Percentiles rank a stretch among this genome's conserved stretches.
Evolutionary conservation across 37 sponge, comb jelly and placozoan genomes (phyloP).

Genomic region (Crambe crambe): DNA sequence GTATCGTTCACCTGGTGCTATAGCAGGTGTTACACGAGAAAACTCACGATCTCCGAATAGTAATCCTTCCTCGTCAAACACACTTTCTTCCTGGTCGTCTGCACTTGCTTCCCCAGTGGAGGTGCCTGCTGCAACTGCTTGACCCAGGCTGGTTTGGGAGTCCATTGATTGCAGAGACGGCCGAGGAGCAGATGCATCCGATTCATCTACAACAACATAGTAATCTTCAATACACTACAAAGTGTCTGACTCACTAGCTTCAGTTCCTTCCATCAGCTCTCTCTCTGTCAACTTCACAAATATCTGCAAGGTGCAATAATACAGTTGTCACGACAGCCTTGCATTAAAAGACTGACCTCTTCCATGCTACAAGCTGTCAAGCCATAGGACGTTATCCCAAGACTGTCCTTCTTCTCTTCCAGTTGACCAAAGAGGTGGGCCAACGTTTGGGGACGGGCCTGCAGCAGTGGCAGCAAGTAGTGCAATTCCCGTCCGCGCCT

Average conservation of each 20-base stretch:
- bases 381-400: slow-evolving; percentile 63
- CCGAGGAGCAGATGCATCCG: slow-evolving; percentile 16
- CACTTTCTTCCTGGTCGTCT: slow-evolving; percentile 3
- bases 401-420: slow-evolving; percentile 13
- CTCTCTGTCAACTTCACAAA: slow-evolving; percentile 52
- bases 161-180: slow-evolving; percentile 12
- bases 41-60: slow-evolving; percentile 47
- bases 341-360: slow-evolving; percentile 60
- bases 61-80: slow-evolving; percentile 26
- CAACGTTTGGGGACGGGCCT: slow-evolving; percentile 47
- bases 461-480: slow-evolving; percentile 73
- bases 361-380: slow-evolving; percentile 74
- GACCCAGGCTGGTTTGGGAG: background rate
- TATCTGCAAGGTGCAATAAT: slow-evolving; percentile 37
- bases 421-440: slow-evolving; percentile 54
- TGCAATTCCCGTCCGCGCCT: slow-evolving; percentile 65
- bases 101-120: background rate
- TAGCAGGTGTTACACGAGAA: too few species aligned
- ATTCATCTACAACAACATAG: slow-evolving; percentile 2
- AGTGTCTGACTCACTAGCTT: slow-evolving; percentile 5
- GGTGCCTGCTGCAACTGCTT: background rate
- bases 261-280: slow-evolving; percentile 16
- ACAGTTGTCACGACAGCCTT: too few species aligned
- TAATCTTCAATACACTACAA: too few species aligned
- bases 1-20: too few species aligned